Evolutionary conservation across 2,113 vertebrate species (phyloP).

Genomic region (Trichechus manatus): DNA sequence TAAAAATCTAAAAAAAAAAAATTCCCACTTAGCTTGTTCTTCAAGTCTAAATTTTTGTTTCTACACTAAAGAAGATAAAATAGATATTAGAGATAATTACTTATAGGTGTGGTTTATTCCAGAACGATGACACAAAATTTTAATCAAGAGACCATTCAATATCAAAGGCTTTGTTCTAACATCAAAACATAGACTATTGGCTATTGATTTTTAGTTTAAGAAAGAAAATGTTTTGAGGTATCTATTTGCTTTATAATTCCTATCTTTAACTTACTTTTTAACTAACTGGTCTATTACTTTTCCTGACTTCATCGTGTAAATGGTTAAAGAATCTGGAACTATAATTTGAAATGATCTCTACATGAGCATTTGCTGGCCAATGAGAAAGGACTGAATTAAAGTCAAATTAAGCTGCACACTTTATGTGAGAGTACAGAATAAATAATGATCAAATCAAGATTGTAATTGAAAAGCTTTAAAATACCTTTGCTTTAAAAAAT

Average conservation of each 20-base stretch:
- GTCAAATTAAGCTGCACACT: background rate
- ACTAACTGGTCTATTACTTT: background rate
- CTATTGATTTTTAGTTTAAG: conserved; percentile 14
- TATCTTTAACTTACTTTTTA: background rate
- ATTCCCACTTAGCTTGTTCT: background rate
- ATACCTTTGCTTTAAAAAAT: background rate
- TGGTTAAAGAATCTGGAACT: background rate
- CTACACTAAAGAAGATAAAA: background rate
- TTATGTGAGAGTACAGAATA: background rate
- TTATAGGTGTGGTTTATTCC: background rate
- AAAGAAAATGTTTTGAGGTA: background rate
- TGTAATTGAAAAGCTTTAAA: background rate
- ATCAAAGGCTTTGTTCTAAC: background rate
- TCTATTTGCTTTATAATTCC: background rate
- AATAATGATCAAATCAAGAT: background rate
- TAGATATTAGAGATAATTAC: background rate
- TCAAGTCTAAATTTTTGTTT: background rate
- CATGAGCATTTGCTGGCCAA: background rate
- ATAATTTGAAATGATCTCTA: background rate
- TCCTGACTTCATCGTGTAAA: background rate
- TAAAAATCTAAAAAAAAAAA: background rate
- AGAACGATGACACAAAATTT: background rate
- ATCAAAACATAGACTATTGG: background rate
- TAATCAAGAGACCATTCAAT: background rate
- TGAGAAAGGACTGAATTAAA: background rate